A percentile compares a stretch with the other conserved stretches of the same genome.
These are phyloP conservation scores for Dasyprocta punctata DNA, from an alignment of 2,113 vertebrate species.

Conservation along the genomic window DNA sequence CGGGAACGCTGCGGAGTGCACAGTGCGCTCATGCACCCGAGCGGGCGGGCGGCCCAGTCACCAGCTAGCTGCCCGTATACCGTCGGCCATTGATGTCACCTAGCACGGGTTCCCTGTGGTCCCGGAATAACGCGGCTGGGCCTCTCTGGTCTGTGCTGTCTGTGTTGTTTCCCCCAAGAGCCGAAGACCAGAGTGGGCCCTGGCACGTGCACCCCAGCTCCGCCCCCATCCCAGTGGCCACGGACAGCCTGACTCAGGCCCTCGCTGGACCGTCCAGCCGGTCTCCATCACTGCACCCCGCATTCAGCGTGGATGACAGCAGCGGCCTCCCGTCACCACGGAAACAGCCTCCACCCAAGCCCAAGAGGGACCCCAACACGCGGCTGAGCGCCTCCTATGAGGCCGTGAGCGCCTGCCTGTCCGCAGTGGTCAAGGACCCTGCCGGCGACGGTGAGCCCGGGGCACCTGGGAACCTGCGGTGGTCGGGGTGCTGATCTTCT, in stretches of 20 bases:
- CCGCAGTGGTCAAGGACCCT: slow-evolving; percentile 90
- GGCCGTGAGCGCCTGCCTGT: slow-evolving; percentile 94
- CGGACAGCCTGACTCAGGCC: slow-evolving; percentile 89
- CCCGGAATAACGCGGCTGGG: slow-evolving; percentile 78
- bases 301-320: slow-evolving; percentile 90
- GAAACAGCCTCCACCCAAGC: slow-evolving; percentile 98
- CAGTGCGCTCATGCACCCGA: slow-evolving; percentile 52
- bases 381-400: slow-evolving; percentile 97
- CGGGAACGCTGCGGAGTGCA: neutral
- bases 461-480: neutral
- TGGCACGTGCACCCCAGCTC: slow-evolving; percentile 91
- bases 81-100: slow-evolving; percentile 37
- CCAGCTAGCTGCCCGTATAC: neutral
- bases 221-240: slow-evolving; percentile 86
- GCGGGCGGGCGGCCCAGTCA: fast-evolving
- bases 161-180: slow-evolving; percentile 84
- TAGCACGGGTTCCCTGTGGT: slow-evolving; percentile 73
- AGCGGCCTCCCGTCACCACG: slow-evolving; percentile 92
- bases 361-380: slow-evolving; percentile 97
- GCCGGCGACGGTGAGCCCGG: slow-evolving; percentile 89
- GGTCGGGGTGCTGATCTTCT: slow-evolving; percentile 26
- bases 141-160: slow-evolving; percentile 66
- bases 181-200: slow-evolving; percentile 88
- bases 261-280: slow-evolving; percentile 88
- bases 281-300: slow-evolving; percentile 89